Percentiles rank a stretch among this genome's conserved stretches.
Evolutionary conservation across 2,113 vertebrate species (phyloP).

Genomic region (Eurystomus gularis): DNA sequence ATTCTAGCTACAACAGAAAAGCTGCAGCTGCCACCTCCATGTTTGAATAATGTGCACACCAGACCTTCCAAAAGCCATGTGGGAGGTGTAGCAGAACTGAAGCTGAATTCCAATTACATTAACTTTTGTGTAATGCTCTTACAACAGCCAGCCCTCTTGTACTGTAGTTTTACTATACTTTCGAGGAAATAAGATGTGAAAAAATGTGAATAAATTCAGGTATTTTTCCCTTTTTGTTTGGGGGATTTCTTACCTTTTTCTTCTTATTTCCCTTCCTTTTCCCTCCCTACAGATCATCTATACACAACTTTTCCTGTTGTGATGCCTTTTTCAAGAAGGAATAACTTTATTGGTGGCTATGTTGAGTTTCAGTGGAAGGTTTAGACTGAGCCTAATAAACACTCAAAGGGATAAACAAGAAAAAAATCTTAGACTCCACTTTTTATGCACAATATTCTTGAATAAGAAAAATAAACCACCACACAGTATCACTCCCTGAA

Average conservation of each 20-base stretch:
- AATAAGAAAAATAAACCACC: background rate
- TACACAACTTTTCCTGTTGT: background rate
- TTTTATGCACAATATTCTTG: background rate
- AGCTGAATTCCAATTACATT: background rate
- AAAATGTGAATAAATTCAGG: background rate
- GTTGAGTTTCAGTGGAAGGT: background rate
- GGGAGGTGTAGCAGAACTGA: background rate
- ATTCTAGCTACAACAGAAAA: background rate
- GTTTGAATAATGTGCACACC: background rate
- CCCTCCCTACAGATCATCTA: fast-evolving
- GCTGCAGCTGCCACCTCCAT: background rate
- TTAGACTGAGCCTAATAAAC: background rate
- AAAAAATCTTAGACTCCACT: no score
- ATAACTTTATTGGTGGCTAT: background rate
- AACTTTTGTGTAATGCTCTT: background rate
- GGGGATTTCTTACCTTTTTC: background rate
- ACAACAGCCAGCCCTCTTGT: fast-evolving
- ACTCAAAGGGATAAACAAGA: fast-evolving
- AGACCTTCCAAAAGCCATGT: background rate
- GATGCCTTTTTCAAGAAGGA: background rate
- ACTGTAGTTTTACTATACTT: background rate
- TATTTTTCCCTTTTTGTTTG: background rate
- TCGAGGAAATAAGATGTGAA: background rate
- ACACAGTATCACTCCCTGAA: background rate
- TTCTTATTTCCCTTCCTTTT: background rate